Percentiles rank a stretch among this genome's conserved stretches.
These are phyloP conservation scores for Pantherophis guttatus DNA, from an alignment of 2,113 vertebrate genomes.

Conservation along the genomic window DNA sequence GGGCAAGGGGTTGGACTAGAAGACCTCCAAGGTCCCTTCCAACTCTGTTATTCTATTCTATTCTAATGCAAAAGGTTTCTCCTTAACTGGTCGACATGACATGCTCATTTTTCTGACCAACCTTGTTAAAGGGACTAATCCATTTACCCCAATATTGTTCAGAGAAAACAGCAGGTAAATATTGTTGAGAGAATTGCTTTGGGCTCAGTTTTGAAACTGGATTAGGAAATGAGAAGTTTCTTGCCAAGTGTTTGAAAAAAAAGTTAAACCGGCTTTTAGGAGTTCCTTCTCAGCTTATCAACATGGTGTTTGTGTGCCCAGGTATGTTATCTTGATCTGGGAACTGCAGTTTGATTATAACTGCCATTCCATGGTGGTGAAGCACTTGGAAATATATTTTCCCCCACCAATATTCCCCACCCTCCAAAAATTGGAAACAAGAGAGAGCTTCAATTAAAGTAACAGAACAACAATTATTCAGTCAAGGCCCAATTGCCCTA, in stretches of 20 bases:
- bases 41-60: no score
- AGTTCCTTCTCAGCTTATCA: background rate
- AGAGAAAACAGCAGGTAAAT: background rate
- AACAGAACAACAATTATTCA: background rate
- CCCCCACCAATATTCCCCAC: background rate
- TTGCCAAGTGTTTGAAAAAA: background rate
- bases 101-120: background rate
- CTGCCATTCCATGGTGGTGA: background rate
- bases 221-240: background rate
- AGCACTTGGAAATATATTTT: background rate
- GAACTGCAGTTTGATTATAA: background rate
- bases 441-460: background rate
- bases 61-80: background rate
- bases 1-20: no score
- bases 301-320: background rate
- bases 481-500: background rate
- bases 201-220: background rate
- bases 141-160: background rate
- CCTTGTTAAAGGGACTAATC: background rate
- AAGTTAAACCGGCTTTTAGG: background rate
- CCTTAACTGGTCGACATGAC: background rate
- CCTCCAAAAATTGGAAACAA: background rate
- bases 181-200: background rate
- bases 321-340: background rate
- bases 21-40: no score